Evolutionary conservation across 1,140 invertebrate genomes (phyloP).

Genomic region (Orius laevigatus): DNA sequence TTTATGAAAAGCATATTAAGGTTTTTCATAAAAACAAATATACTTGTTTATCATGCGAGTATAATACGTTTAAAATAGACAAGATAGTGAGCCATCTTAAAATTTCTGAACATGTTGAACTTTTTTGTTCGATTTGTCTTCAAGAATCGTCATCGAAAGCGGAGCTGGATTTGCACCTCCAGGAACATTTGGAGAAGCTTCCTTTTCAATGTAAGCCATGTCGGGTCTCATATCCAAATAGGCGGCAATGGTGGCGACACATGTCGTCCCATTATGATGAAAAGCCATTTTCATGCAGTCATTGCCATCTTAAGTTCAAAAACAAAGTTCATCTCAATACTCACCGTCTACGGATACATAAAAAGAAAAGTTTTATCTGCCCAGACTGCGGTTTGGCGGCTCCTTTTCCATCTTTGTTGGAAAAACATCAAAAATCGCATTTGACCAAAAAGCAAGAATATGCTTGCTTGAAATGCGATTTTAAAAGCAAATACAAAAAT

Average conservation of each 20-base stretch:
- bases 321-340: neutral
- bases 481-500: conserved; percentile 10
- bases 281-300: neutral
- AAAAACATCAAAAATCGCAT: conserved; percentile 1
- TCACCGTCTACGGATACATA: neutral
- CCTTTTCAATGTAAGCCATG: conserved; percentile 7
- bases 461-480: conserved; percentile 2
- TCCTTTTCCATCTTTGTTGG: conserved; percentile 8
- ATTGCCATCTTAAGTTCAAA: conserved; percentile 1
- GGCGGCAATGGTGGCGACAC: conserved; percentile 7
- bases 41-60: conserved; percentile 9
- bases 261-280: neutral
- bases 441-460: neutral
- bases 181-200: conserved; percentile 5
- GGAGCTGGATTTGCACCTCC: neutral
- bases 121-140: conserved; percentile 7
- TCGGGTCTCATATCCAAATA: neutral
- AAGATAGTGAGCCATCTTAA: conserved; percentile 5
- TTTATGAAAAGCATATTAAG: conserved; percentile 3
- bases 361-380: conserved; percentile 1
- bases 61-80: conserved; percentile 1
- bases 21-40: conserved; percentile 12
- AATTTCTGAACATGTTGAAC: conserved; percentile 5
- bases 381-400: conserved; percentile 7
- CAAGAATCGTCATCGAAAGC: neutral